Conservation (phyloP, 2,888 invertebrate species). For the Corbicula japonica region DNA sequence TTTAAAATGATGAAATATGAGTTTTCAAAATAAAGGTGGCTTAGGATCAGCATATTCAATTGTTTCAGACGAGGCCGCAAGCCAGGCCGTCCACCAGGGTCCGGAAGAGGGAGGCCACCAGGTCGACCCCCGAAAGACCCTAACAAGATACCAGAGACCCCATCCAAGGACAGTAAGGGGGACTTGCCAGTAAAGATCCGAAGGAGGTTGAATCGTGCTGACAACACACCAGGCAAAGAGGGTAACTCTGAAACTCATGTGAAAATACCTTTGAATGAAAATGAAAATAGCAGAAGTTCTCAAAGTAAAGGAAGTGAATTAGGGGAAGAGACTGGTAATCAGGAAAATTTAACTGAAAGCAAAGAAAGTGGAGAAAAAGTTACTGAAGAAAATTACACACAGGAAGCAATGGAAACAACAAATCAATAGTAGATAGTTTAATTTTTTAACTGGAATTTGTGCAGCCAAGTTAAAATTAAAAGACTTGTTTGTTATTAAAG, state of each 20-base stretch:
- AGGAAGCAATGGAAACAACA: slow-evolving; percentile 14
- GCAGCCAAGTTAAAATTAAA: too few species aligned
- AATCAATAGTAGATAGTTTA: too few species aligned
- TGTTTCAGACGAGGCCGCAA: slow-evolving; percentile 53
- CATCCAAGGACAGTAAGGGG: slow-evolving; percentile 15
- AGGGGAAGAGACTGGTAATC: neutral
- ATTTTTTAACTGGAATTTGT: too few species aligned
- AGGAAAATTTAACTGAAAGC: neutral
- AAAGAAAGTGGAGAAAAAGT: slow-evolving; percentile 12
- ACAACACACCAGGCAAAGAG: neutral
- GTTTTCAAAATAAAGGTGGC: too few species aligned
- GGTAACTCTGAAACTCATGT: neutral
- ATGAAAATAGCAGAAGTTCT: neutral
- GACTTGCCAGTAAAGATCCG: slow-evolving; percentile 18
- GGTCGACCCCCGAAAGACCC: slow-evolving; percentile 38
- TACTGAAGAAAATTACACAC: too few species aligned
- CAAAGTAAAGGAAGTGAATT: neutral
- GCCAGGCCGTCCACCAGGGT: slow-evolving; percentile 36
- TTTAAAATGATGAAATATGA: too few species aligned
- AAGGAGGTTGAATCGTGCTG: slow-evolving; percentile 1
- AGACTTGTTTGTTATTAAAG: too few species aligned
- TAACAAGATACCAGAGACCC: slow-evolving; percentile 17
- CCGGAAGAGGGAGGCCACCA: slow-evolving; percentile 28
- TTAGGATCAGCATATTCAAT: too few species aligned
- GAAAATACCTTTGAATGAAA: too few species aligned